phyloP scores from a whole-genome alignment of 2,113 vertebrate species.

The Chascanopsetta lugubris region DNA sequence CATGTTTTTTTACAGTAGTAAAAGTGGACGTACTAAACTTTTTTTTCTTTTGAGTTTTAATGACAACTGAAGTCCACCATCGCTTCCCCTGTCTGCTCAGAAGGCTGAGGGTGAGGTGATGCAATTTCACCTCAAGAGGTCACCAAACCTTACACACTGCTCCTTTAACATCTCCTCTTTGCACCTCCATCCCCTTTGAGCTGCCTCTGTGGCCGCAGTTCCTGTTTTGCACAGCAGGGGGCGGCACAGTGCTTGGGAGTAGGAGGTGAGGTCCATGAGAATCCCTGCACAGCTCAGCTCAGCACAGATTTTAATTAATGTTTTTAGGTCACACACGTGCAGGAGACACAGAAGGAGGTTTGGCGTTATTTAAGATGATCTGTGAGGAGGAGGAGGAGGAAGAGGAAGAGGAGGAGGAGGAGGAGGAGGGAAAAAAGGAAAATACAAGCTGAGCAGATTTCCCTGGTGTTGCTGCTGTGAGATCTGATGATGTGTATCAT shows the following conservation, averaged over 20 bases:
- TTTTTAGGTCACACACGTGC: constrained; percentile 73
- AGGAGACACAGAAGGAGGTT: constrained; percentile 48
- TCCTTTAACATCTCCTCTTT: too few species aligned
- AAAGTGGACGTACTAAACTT: too few species aligned
- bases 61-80: too few species aligned
- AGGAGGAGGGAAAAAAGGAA: not conserved
- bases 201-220: constrained; percentile 23
- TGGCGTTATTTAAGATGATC: constrained; percentile 68
- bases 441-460: too few species aligned
- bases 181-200: constrained; percentile 7
- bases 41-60: too few species aligned
- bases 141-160: too few species aligned
- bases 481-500: not conserved
- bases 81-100: too few species aligned
- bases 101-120: too few species aligned
- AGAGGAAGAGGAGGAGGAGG: constrained; percentile 1
- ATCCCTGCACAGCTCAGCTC: constrained; percentile 61
- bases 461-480: not conserved
- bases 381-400: constrained; percentile 4
- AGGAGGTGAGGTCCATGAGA: constrained; percentile 35
- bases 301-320: constrained; percentile 78
- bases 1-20: too few species aligned
- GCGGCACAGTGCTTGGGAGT: constrained; percentile 44
- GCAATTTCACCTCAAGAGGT: too few species aligned
- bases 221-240: constrained; percentile 54